Conservation (phyloP, 1,140 invertebrate species). For the Hycleus cichorii region DNA sequence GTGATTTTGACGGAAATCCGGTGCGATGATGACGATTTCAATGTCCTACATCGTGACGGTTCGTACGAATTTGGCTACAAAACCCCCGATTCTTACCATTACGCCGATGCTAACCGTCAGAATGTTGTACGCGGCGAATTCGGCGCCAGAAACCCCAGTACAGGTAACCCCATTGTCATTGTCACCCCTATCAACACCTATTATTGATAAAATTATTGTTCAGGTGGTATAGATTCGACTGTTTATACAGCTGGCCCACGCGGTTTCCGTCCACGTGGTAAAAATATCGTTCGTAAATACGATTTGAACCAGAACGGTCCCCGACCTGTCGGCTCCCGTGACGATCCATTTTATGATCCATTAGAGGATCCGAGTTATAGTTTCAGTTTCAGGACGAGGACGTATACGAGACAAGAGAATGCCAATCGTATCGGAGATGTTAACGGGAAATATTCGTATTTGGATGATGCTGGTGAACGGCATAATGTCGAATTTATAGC, state of each 20-base stretch:
- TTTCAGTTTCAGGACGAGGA: conserved; percentile 56
- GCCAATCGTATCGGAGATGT: conserved; percentile 38
- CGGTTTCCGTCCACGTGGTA: conserved; percentile 61
- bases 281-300: conserved; percentile 59
- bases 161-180: conserved; percentile 33
- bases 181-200: too few species aligned
- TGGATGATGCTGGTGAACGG: conserved; percentile 62
- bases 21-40: conserved; percentile 34
- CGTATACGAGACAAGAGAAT: conserved; percentile 55
- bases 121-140: conserved; percentile 57
- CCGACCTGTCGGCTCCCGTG: conserved; percentile 50
- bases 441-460: conserved; percentile 55
- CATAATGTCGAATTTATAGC: conserved; percentile 66
- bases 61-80: conserved; percentile 59
- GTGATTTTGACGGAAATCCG: neutral
- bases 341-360: conserved; percentile 61
- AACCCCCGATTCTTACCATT: conserved; percentile 59
- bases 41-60: conserved; percentile 48
- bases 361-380: conserved; percentile 64
- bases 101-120: conserved; percentile 50
- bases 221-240: conserved; percentile 53
- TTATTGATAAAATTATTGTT: conserved; percentile 1
- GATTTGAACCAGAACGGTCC: conserved; percentile 57
- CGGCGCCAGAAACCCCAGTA: conserved; percentile 55
- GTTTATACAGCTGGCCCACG: conserved; percentile 64